These are phyloP conservation scores for Spisula solida DNA, from an alignment of 2,888 invertebrate species.

Conservation along the genomic window DNA sequence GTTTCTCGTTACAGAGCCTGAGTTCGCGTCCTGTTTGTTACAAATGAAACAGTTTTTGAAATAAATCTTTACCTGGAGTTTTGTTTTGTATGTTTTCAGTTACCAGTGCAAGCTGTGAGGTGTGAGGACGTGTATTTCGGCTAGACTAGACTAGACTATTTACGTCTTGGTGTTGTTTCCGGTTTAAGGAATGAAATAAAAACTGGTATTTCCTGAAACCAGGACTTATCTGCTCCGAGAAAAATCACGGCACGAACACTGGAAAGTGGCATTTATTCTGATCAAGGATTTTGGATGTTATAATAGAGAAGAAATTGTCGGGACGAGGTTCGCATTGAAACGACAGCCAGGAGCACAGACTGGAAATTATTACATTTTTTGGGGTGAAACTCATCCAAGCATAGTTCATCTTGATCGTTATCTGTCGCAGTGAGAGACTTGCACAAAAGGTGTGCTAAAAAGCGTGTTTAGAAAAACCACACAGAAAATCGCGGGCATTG, in stretches of 20 bases:
- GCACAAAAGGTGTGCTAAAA: slow-evolving; percentile 31
- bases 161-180: not conserved
- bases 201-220: slow-evolving; percentile 13
- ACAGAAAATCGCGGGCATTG: slow-evolving; percentile 26
- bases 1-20: slow-evolving; percentile 18
- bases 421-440: slow-evolving; percentile 6
- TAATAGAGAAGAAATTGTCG: not conserved
- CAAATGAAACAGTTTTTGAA: not conserved
- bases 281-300: not conserved
- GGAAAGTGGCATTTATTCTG: not conserved
- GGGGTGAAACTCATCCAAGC: not conserved
- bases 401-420: not conserved
- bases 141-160: not conserved
- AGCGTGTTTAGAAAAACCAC: slow-evolving; percentile 9
- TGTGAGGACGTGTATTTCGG: not conserved
- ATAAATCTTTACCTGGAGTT: not conserved
- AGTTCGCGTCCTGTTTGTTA: not conserved
- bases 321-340: not conserved
- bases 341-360: not conserved
- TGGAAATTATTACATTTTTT: slow-evolving; percentile 29
- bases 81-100: not conserved
- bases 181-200: not conserved
- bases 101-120: not conserved
- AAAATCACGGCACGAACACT: not conserved
- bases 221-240: not conserved